phyloP scores from a whole-genome alignment of 2,888 invertebrate genomes.

The Cerastis rubricosa region DNA sequence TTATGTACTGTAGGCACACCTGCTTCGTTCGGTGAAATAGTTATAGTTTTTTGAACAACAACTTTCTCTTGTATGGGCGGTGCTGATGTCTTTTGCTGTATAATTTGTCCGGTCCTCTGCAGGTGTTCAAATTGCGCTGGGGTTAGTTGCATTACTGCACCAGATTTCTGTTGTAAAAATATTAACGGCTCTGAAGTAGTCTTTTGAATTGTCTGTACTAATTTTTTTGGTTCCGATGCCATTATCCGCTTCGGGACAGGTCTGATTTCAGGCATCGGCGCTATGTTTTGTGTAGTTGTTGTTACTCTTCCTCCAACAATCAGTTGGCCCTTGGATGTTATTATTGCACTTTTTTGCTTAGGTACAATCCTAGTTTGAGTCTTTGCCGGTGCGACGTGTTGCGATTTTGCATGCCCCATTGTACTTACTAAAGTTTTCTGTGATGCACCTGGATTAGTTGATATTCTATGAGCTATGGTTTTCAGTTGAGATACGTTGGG shows the following conservation, averaged over 20 bases:
- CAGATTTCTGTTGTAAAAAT: conserved; percentile 88
- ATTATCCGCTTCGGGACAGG: conserved; percentile 81
- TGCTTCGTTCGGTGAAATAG: conserved; percentile 75
- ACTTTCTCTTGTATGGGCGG: conserved; percentile 79
- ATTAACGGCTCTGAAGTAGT: conserved; percentile 83
- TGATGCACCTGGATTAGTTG: conserved; percentile 71
- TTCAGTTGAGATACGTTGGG: conserved; percentile 83
- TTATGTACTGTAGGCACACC: conserved; percentile 74
- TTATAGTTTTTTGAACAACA: conserved; percentile 81
- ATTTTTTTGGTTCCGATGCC: conserved; percentile 82
- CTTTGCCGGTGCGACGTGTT: conserved; percentile 65
- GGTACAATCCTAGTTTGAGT: conserved; percentile 82
- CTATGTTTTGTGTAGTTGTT: conserved; percentile 86
- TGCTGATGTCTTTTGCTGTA: conserved; percentile 81
- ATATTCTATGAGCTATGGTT: conserved; percentile 82
- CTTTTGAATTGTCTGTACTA: conserved; percentile 83
- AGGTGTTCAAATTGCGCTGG: conserved; percentile 89
- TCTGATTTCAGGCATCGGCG: conserved; percentile 86
- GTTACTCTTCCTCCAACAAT: conserved; percentile 87
- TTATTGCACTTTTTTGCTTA: conserved; percentile 88
- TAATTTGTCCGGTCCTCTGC: conserved; percentile 87
- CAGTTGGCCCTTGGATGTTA: conserved; percentile 91
- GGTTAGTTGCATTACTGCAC: conserved; percentile 87
- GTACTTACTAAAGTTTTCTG: conserved; percentile 77
- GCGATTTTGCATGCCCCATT: conserved; percentile 60